Base-by-base conservation (phyloP, 2,888 invertebrate species). In the Drosophila dives region DNA sequence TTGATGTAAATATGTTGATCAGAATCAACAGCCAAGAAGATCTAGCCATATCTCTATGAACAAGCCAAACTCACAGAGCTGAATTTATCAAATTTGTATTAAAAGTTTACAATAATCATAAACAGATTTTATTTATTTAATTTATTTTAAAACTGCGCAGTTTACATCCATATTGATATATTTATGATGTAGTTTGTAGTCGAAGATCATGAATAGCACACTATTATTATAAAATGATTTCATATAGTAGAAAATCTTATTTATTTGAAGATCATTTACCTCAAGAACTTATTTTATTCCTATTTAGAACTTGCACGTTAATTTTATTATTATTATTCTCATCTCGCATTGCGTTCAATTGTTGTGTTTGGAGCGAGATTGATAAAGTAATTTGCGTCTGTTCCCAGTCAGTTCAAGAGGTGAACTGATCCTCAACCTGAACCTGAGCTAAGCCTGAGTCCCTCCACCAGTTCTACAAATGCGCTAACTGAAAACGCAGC, bases 331-430 rank as follows among this genome's bases (percentile, higher is more conserved):
- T 34, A 12, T 20, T 33, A 10, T 4, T 33, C 26, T n/a, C 12
- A 5, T 17, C n/a, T 15, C 38, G 15, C 42, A 20, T 15, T 32
- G 29, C 3, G 5, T n/a, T 8, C 33, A 50, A 36, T 33, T 55
- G 12, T 17, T 34, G 50, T 20, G n/a, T 17, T 54, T 17, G 5
- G 49, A 23, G 23, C 15, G 8, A 11, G 10, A 6, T 26, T 55
- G 62, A 80, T 77, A 32, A 48, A 81, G 78, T 58, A 67, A 69
- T 80, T 72, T 69, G 59, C 62, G 69, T 67, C 75, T 49, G 50
- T 20, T 60, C 59, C 15, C 62, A n/a, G 34, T 33, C 73, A 80
- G 90, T 75, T 81, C 90, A 84, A 79, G 50, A 84, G 89, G 85
- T 90, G 85, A 81, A 84, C 79, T 83, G 60, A 72, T 4, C 23